Evolutionary conservation across 2,113 vertebrate genomes (phyloP).

Genomic region (Podilymbus podiceps): DNA sequence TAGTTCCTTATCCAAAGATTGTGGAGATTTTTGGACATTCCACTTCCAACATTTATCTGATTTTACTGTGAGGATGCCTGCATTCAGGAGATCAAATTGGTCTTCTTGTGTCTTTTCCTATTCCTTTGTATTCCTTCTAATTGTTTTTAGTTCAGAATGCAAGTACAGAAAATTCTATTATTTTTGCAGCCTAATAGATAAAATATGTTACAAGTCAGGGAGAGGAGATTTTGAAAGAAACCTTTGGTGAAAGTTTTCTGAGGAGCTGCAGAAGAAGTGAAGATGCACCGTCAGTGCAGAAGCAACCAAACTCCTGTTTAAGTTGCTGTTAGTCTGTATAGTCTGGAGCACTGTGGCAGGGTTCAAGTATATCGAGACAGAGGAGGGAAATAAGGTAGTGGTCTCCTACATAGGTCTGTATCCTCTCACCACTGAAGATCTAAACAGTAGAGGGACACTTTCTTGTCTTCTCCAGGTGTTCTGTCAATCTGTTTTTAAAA

Average conservation of each 20-base stretch:
- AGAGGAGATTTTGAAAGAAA: not conserved
- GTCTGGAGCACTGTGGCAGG: not conserved
- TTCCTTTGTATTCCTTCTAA: not conserved
- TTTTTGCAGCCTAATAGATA: not conserved
- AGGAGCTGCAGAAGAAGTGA: not conserved
- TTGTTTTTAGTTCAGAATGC: not conserved
- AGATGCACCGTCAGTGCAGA: not conserved
- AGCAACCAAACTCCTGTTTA: not conserved
- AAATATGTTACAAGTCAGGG: not conserved
- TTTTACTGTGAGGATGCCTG: not conserved
- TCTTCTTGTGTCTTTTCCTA: not conserved
- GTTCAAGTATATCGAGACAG: not conserved
- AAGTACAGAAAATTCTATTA: not conserved
- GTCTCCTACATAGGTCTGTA: not conserved
- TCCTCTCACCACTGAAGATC: not conserved
- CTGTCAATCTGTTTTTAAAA: not conserved
- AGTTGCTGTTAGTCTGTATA: not conserved
- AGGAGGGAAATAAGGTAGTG: not conserved
- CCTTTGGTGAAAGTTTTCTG: not conserved
- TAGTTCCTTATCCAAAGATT: not conserved
- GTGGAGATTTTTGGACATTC: not conserved
- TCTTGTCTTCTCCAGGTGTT: not conserved
- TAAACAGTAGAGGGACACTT: not conserved
- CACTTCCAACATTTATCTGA: not conserved
- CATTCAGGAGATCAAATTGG: not conserved